Percentiles rank a stretch among this genome's conserved stretches.
These are phyloP conservation scores for Anabas testudineus DNA, from an alignment of 2,797 vertebrate species.

Conservation along the genomic window DNA sequence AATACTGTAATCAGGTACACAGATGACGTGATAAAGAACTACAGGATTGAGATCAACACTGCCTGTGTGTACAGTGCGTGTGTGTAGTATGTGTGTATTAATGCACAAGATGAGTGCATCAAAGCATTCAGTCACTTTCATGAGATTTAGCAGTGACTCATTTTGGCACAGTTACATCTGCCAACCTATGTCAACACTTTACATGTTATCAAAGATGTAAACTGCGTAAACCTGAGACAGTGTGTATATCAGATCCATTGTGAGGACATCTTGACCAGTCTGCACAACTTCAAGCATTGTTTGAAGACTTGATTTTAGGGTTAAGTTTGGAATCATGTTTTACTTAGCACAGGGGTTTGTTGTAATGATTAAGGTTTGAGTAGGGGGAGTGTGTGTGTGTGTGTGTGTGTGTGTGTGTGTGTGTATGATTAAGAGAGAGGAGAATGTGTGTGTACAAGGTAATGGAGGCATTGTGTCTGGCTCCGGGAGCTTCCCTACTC, in stretches of 20 bases:
- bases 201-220: conserved; percentile 12
- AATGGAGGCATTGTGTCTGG: conserved; percentile 57
- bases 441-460: conserved; percentile 23
- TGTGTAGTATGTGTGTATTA: conserved; percentile 16
- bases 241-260: conserved; percentile 6
- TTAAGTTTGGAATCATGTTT: too few relatives aligned
- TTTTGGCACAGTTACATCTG: conserved; percentile 28
- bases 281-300: too few relatives aligned
- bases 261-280: too few relatives aligned
- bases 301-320: too few relatives aligned
- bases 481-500: conserved; percentile 66
- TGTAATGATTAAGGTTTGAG: too few relatives aligned
- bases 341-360: too few relatives aligned
- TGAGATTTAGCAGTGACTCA: conserved; percentile 34
- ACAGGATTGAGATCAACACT: neutral
- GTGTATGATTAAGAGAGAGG: neutral
- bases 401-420: neutral
- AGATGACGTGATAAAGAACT: conserved; percentile 23
- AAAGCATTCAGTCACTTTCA: conserved; percentile 39
- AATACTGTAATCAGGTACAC: conserved; percentile 29
- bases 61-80: conserved; percentile 13
- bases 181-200: conserved; percentile 8
- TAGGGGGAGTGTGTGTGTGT: neutral
- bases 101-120: conserved; percentile 16
- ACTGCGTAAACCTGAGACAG: conserved; percentile 28